phyloP scores from a whole-genome alignment of 2,113 vertebrate genomes.

The Cacatua alba region DNA sequence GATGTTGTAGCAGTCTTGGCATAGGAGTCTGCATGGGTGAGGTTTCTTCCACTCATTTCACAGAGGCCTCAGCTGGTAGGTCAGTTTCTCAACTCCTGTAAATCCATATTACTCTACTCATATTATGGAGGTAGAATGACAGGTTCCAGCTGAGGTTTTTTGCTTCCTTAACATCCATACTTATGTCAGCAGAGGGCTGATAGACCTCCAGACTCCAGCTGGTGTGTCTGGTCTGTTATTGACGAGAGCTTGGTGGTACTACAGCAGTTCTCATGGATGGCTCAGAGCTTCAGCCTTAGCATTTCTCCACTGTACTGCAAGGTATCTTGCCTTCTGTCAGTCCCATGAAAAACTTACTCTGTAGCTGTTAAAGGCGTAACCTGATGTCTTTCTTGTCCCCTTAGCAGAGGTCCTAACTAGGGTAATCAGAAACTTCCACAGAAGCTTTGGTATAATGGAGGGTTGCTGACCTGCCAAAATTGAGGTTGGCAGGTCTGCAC shows the following conservation, averaged over 20 bases:
- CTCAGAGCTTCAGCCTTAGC: not conserved
- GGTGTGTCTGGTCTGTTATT: rapidly evolving
- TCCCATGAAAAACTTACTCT: not conserved
- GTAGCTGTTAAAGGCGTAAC: not conserved
- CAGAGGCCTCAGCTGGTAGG: not conserved
- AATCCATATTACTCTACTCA: not conserved
- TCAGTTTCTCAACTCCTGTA: not conserved
- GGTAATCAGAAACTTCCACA: not conserved
- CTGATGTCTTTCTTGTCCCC: not conserved
- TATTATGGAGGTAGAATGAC: not conserved
- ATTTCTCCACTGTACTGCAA: not conserved
- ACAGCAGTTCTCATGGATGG: not conserved
- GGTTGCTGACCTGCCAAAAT: not conserved
- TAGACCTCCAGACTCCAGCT: not conserved
- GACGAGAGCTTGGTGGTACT: rapidly evolving
- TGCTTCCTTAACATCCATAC: not conserved
- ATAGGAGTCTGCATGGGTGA: not conserved
- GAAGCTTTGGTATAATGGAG: not conserved
- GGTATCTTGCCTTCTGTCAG: not conserved
- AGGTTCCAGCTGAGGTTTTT: not conserved
- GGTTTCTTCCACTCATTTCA: not conserved
- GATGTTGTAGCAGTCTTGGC: rapidly evolving
- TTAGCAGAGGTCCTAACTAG: not conserved
- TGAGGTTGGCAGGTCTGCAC: not conserved
- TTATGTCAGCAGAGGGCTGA: not conserved